Evolutionary conservation across 2,888 invertebrate species (phyloP), one percentile per base, ranked within the genome.

Genomic region (Agrochola circellaris): DNA sequence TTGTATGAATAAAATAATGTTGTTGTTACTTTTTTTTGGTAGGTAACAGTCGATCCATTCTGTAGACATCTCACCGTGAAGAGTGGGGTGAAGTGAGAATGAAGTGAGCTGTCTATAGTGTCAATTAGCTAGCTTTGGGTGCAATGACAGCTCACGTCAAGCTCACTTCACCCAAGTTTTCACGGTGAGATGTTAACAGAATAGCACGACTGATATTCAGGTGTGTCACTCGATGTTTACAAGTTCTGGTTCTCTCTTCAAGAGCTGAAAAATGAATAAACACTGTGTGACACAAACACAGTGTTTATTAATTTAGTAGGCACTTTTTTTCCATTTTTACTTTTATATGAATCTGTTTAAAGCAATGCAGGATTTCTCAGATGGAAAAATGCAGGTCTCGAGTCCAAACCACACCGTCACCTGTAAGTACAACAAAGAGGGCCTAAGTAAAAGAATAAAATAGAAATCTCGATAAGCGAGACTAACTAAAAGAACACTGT

Each of bases 1-100:
- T 83, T 62, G 38, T 34, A 26, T 69, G 34, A 78, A 83, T 82
- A 73, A 73, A 72, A 65, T 62, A 62, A 73, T 78, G 13, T 48
- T 66, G 20, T 81, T 58, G 13, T 70, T 70, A 13, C 15, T 45
- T 51, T 45, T 9, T 62, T 60, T 15, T 67, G 51, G n/a, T 60
- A 2, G 9, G 20, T 76, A 20, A 26, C 23, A n/a, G n/a, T n/a
- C n/a, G n/a, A n/a, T n/a, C n/a, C n/a, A n/a, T n/a, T n/a, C n/a
- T n/a, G n/a, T n/a, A n/a, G n/a, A n/a, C n/a, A n/a, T n/a, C n/a
- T n/a, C n/a, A n/a, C n/a, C n/a, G n/a, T n/a, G n/a, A n/a, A n/a
- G n/a, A n/a, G n/a, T n/a, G n/a, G n/a, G n/a, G n/a, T n/a, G n/a
- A n/a, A n/a, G n/a, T n/a, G n/a, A n/a, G n/a, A n/a, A n/a, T n/a